A percentile compares a stretch with the other conserved stretches of the same genome.
Evolutionary conservation across 2,113 vertebrate genomes (phyloP).

Genomic region (Passer montanus): DNA sequence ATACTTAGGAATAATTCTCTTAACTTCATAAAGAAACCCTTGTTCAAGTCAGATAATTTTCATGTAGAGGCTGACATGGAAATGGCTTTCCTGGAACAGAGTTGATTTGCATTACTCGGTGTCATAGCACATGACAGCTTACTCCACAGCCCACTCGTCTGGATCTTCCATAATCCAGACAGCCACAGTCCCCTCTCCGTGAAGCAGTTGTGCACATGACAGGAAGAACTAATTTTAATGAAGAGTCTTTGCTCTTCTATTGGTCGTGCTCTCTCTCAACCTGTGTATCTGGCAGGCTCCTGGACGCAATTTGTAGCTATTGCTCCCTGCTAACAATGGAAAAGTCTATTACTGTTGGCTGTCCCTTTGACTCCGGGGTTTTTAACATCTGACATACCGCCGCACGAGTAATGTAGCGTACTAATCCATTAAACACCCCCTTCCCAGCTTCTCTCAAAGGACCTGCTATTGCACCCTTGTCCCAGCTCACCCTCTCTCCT

Average conservation of each 20-base stretch:
- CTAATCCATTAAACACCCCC: background rate
- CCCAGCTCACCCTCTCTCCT: background rate
- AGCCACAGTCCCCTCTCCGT: rapidly evolving
- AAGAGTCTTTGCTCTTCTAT: background rate
- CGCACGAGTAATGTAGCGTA: background rate
- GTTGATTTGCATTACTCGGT: slow-evolving; percentile 35
- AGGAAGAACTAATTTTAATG: slow-evolving; percentile 24
- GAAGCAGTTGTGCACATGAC: background rate
- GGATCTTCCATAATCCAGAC: background rate
- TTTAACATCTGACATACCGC: background rate
- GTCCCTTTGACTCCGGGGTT: background rate
- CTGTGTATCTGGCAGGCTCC: slow-evolving; percentile 9
- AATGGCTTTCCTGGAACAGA: slow-evolving; percentile 38
- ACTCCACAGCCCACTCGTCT: background rate
- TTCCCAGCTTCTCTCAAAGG: background rate
- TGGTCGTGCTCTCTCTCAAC: background rate
- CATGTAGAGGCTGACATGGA: slow-evolving; percentile 14
- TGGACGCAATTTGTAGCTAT: background rate
- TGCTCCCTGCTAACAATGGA: background rate
- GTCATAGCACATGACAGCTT: slow-evolving; percentile 45
- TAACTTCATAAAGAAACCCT: slow-evolving; percentile 38
- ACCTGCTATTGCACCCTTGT: background rate
- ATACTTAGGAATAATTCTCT: slow-evolving; percentile 13
- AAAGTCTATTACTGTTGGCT: background rate
- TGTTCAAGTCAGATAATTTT: slow-evolving; percentile 46